A percentile compares a stretch with the other conserved stretches of the same genome.
phyloP scores from a whole-genome alignment of 2,888 invertebrate genomes.

The Yponomeuta malinellus region DNA sequence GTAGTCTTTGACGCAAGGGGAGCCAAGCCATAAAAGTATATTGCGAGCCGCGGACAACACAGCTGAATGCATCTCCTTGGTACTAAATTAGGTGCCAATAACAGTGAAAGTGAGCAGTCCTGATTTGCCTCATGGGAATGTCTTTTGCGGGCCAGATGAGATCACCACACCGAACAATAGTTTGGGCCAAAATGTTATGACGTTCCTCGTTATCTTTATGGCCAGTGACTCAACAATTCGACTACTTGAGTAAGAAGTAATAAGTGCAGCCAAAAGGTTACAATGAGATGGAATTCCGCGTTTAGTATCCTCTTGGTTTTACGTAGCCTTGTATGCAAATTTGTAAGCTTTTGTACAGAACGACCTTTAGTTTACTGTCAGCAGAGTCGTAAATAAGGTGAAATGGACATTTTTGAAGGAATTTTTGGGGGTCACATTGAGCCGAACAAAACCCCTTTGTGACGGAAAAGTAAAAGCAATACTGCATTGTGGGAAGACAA shows the following conservation, averaged over 20 bases:
- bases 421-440: constrained; percentile 24
- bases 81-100: constrained; percentile 14
- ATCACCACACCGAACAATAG: background rate
- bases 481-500: constrained; percentile 19
- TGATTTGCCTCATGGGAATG: background rate
- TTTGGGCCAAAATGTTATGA: background rate
- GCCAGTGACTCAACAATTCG: background rate
- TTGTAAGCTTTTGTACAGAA: constrained; percentile 32
- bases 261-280: background rate
- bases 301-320: constrained; percentile 1
- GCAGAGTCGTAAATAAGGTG: constrained; percentile 42
- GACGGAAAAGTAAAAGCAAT: constrained; percentile 28
- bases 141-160: background rate
- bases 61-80: constrained; percentile 27
- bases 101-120: constrained; percentile 10
- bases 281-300: background rate
- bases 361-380: constrained; percentile 42
- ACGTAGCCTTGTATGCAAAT: constrained; percentile 51
- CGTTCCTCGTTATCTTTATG: background rate
- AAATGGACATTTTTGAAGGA: constrained; percentile 28
- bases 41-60: constrained; percentile 30
- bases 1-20: constrained; percentile 37
- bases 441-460: constrained; percentile 25
- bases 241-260: background rate
- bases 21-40: constrained; percentile 37